Evolutionary conservation across 2,113 vertebrate species (phyloP).

Genomic region (Athene cunicularia): DNA sequence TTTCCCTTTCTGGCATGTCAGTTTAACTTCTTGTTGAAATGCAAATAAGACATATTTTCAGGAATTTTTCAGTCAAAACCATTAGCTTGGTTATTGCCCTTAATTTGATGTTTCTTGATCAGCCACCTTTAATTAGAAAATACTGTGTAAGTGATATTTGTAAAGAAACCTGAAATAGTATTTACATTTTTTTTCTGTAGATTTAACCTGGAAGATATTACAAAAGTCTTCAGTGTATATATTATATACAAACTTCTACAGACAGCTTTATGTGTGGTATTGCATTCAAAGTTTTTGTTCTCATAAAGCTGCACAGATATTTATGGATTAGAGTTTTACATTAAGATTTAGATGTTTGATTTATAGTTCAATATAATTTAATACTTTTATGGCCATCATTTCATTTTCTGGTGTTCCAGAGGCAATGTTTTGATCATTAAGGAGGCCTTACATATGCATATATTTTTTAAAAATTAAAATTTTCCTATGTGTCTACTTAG

Average conservation of each 20-base stretch:
- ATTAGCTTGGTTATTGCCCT: neutral
- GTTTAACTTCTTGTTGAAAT: neutral
- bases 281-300: neutral
- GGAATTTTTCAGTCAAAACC: neutral
- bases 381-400: neutral
- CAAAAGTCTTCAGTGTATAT: neutral
- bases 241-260: neutral
- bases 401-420: neutral
- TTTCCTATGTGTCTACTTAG: neutral
- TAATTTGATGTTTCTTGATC: neutral
- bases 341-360: neutral
- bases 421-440: neutral
- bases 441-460: neutral
- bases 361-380: neutral
- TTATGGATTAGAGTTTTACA: neutral
- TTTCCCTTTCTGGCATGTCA: neutral
- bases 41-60: neutral
- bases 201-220: neutral
- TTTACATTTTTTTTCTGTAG: neutral
- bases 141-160: neutral
- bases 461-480: neutral
- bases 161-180: neutral
- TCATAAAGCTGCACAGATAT: neutral
- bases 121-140: neutral
- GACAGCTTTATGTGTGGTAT: neutral